Base-by-base conservation (phyloP, 1,140 invertebrate genomes). In the Drosophila neocordata region DNA sequence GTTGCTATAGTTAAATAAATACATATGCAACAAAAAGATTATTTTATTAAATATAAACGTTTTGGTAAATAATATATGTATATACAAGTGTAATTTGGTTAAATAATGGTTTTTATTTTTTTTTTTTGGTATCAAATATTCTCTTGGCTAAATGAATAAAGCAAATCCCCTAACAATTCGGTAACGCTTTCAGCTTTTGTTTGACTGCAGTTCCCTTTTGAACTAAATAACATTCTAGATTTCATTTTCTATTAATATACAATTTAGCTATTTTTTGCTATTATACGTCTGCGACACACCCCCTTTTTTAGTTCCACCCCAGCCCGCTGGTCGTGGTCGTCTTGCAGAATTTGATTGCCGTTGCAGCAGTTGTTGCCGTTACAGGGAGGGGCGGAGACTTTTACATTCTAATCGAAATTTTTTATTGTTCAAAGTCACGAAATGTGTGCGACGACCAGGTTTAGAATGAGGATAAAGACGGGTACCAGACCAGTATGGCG, bases 351-450 rank as follows among this genome's bases (percentile, higher is more conserved):
- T 85, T 85, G 82, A 85, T 85, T 85, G 82, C 82, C 68, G 71
- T 69, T 68, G 61, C 60, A 67, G 65, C 60, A 67, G 65, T 65
- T 81, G 79, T 52, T 38, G 57, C 65, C 51, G 24, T 38, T 56
- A 60, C 59, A 71, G 70, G 78, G 18, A 48, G 20, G 41, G 41
- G 41, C 41, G 41, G 41, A 48, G 41, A 48, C 67, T 88, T 87
- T 88, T 87, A 83, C 73, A 87, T 87, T 87, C 83, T 87, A 87
- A 87, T 87, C 83, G 83, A 87, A 87, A 88, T 71, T 87, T 78
- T 87, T 87, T 87, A 87, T 87, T 87, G 83, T 87, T 68, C 51
- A 66, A 67, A 87, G 83, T 87, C 83, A 87, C 83, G 83, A 83
- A 79, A 88, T 75, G 83, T 70, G 65, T 72, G 79, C 82, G 75